A percentile compares a stretch with the other conserved stretches of the same genome.
Evolutionary conservation across 2,888 invertebrate genomes (phyloP).

Genomic region (Cheilosia urbana): DNA sequence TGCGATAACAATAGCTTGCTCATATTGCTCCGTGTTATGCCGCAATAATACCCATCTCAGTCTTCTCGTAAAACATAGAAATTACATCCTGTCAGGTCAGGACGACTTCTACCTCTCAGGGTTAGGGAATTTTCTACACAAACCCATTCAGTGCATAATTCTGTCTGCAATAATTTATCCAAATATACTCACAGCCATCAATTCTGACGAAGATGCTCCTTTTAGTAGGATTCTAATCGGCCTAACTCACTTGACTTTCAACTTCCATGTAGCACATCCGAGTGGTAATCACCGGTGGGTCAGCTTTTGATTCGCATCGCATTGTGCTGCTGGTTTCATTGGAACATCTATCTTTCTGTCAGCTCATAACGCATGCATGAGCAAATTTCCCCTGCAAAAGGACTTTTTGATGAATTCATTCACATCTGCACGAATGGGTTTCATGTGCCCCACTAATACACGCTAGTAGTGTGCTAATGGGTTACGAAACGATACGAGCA

Average conservation of each 20-base stretch:
- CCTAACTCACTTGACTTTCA: constrained; percentile 1
- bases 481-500: constrained; percentile 12
- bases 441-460: constrained; percentile 10
- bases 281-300: constrained; percentile 3
- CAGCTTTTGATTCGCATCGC: constrained; percentile 30
- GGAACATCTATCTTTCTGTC: constrained; percentile 40
- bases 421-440: constrained; percentile 41
- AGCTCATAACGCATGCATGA: constrained; percentile 57
- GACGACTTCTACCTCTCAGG: too few relatives aligned
- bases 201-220: constrained; percentile 7
- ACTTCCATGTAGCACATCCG: background rate
- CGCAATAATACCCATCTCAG: too few relatives aligned
- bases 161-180: constrained; percentile 32
- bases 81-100: too few relatives aligned
- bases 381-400: constrained; percentile 10
- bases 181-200: constrained; percentile 7
- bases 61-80: too few relatives aligned
- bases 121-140: background rate
- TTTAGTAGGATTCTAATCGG: constrained; percentile 26
- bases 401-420: constrained; percentile 59
- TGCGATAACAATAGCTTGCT: too few relatives aligned
- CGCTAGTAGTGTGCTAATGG: constrained; percentile 27
- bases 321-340: background rate
- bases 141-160: constrained; percentile 11
- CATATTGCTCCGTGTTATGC: too few relatives aligned